These are phyloP conservation scores for Drosophila pseudoananassae DNA, from an alignment of 1,140 invertebrate genomes.

Conservation along the genomic window DNA sequence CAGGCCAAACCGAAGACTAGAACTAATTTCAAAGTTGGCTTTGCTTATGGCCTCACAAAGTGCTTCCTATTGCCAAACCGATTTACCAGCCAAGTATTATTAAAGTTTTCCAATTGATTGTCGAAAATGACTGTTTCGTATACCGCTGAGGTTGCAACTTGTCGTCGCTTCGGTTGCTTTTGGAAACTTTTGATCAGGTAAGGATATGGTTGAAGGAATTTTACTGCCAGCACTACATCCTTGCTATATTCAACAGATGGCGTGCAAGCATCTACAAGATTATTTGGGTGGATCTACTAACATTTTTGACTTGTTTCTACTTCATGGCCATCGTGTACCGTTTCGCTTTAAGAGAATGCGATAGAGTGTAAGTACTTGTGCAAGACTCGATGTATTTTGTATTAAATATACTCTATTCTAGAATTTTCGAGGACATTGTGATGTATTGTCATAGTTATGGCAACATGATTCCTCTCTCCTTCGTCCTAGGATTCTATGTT, in stretches of 20 bases:
- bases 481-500: slow-evolving; percentile 96
- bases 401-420: slow-evolving; percentile 51
- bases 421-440: slow-evolving; percentile 90
- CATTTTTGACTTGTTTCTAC: slow-evolving; percentile 93
- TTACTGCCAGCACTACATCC: neutral
- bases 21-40: slow-evolving; percentile 55
- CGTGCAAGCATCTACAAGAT: slow-evolving; percentile 98
- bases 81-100: slow-evolving; percentile 24
- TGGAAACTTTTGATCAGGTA: slow-evolving; percentile 91
- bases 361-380: slow-evolving; percentile 69
- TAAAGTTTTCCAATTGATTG: slow-evolving; percentile 44
- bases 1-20: slow-evolving; percentile 27
- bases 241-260: slow-evolving; percentile 87
- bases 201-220: slow-evolving; percentile 38
- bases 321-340: slow-evolving; percentile 93
- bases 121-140: slow-evolving; percentile 92
- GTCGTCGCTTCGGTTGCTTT: slow-evolving; percentile 92
- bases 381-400: neutral
- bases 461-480: slow-evolving; percentile 92
- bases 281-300: slow-evolving; percentile 95
- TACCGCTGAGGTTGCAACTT: slow-evolving; percentile 93
- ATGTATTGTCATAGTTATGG: slow-evolving; percentile 92
- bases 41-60: slow-evolving; percentile 51
- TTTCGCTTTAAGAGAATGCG: slow-evolving; percentile 88
- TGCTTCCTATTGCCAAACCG: slow-evolving; percentile 28